These are phyloP conservation scores for Sicus ferrugineus DNA, from an alignment of 2,888 invertebrate species.

Conservation along the genomic window DNA sequence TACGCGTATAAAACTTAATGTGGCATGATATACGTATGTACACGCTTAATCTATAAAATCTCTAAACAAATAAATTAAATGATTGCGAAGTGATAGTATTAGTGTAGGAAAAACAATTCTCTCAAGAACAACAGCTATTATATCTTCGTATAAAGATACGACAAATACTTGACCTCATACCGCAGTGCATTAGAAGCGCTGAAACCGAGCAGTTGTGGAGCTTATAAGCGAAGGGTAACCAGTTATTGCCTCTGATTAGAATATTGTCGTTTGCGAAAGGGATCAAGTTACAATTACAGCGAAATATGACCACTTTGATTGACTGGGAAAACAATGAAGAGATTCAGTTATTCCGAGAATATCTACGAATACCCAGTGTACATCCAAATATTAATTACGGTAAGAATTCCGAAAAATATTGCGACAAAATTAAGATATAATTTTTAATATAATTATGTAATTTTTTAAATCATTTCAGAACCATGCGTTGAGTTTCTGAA, in stretches of 20 bases:
- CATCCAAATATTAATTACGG: slow-evolving; percentile 89
- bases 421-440: too few species aligned
- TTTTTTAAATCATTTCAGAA: slow-evolving; percentile 68
- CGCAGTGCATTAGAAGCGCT: slow-evolving; percentile 19
- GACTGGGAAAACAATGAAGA: slow-evolving; percentile 67
- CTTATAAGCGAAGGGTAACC: background rate
- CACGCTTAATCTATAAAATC: too few species aligned
- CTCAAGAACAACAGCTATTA: background rate
- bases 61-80: background rate
- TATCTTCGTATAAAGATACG: background rate
- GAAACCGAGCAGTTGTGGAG: slow-evolving; percentile 5
- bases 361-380: slow-evolving; percentile 85
- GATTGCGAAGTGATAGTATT: background rate
- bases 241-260: background rate
- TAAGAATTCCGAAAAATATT: slow-evolving; percentile 61
- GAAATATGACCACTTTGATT: slow-evolving; percentile 31
- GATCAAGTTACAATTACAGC: background rate
- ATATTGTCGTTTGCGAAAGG: background rate
- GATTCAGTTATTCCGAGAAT: slow-evolving; percentile 82
- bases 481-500: slow-evolving; percentile 78
- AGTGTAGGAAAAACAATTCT: background rate
- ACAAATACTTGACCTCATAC: slow-evolving; percentile 15
- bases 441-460: too few species aligned
- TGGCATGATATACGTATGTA: too few species aligned
- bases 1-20: too few species aligned